A percentile compares a stretch with the other conserved stretches of the same genome.
phyloP scores from a whole-genome alignment of 30 jellyfish, hydroid and myxozoan species.

The Aurelia coerulea region DNA sequence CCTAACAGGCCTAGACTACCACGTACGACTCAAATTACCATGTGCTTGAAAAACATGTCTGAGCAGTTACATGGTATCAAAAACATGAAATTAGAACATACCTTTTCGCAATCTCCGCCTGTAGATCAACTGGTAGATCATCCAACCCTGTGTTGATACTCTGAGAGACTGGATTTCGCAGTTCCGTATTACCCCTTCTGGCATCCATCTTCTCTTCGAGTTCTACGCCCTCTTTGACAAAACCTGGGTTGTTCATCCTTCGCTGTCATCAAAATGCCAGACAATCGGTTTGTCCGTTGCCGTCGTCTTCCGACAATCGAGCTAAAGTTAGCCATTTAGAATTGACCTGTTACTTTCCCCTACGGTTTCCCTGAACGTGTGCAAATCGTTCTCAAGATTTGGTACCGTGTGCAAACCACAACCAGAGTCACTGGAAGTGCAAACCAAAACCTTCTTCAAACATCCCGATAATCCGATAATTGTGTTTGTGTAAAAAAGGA shows the following conservation, averaged over 20 bases:
- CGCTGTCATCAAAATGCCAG: background rate
- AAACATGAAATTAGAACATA: background rate
- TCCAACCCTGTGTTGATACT: background rate
- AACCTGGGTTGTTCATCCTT: background rate
- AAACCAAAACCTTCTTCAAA: too few species aligned
- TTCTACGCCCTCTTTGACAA: background rate
- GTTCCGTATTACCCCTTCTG: background rate
- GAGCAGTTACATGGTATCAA: too few species aligned
- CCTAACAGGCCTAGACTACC: too few species aligned
- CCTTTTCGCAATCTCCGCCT: slow-evolving; percentile 36
- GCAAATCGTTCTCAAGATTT: background rate
- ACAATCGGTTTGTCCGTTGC: background rate
- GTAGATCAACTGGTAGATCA: slow-evolving; percentile 21
- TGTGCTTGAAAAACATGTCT: too few species aligned
- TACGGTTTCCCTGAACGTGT: background rate
- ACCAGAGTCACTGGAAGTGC: too few species aligned
- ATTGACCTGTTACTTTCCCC: too few species aligned
- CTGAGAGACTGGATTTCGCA: background rate
- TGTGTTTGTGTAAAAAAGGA: too few species aligned
- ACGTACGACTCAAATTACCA: too few species aligned
- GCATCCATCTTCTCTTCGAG: background rate
- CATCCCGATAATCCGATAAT: too few species aligned
- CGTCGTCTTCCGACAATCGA: too few species aligned
- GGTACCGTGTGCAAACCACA: slow-evolving; percentile 28
- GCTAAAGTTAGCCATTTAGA: too few species aligned